Evolutionary conservation across 1,140 invertebrate genomes (phyloP), one percentile per base, ranked within the genome.

Genomic region (Papilio aristodemus): DNA sequence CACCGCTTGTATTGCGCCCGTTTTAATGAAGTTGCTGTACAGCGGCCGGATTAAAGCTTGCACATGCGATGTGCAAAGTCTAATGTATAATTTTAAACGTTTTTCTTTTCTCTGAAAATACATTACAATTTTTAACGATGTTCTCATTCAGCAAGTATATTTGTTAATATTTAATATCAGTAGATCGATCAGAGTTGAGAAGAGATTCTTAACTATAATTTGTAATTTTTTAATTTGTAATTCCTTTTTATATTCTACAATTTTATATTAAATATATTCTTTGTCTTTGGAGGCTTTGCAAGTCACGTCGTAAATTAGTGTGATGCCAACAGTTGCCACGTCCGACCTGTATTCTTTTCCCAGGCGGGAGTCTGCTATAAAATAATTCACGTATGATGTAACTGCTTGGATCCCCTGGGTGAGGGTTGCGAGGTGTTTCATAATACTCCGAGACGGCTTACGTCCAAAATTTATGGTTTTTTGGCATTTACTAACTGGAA

Each of bases 21-120:
- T n/a, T n/a, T n/a, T 84, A 84, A 84, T 84, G 78, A 81, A 84
- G 78, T 81, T 81, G 73, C 77, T 71, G 72, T 59, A 54, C 14
- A 22, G 67, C 64, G 27, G 46, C 38, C 68, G 69, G 71, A 66
- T 27, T n/a, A n/a, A n/a, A 19, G 43, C 43, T 50, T 50, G 43
- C 43, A 50, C 43, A 50, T 50, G 43, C 43, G 2, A 17, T 50
- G 7, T 14, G 17, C 14, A 17, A 14, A 14, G n/a, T 17, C 3
- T 19, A n/a, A 50, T 50, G 8, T 14, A 50, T 17, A 50, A 19
- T n/a, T 41, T n/a, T 3, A 8, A 50, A n/a, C 43, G 43, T 14
- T 50, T 50, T 50, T 8, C 1, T 41, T 41, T 41, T 11, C n/a
- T n/a, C n/a, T n/a, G n/a, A n/a, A n/a, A n/a, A n/a, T n/a, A n/a